These are phyloP conservation scores for Polia nebulosa DNA, from an alignment of 2,888 invertebrate genomes.

Conservation along the genomic window DNA sequence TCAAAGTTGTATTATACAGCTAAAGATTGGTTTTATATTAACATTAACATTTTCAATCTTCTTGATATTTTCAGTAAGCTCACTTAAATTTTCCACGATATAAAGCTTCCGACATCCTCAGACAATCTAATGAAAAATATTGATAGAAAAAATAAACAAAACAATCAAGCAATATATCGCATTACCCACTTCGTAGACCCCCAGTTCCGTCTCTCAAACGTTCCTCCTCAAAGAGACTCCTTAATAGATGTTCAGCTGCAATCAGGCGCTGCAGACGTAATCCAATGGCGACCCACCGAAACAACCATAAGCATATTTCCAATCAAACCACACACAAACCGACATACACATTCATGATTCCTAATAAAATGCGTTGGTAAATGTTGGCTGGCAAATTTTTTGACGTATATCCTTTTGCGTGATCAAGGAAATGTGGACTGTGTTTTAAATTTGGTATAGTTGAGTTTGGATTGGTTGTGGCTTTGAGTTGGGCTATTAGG, in stretches of 20 bases:
- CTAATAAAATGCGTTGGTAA: slow-evolving; percentile 89
- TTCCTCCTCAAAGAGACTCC: slow-evolving; percentile 35
- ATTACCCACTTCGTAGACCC: slow-evolving; percentile 26
- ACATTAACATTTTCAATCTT: too few species aligned
- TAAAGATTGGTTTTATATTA: too few species aligned
- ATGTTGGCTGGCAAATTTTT: slow-evolving; percentile 66
- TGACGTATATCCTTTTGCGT: slow-evolving; percentile 40
- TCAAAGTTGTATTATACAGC: too few species aligned
- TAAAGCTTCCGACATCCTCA: background rate
- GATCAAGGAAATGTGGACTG: slow-evolving; percentile 44
- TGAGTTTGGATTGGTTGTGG: slow-evolving; percentile 25
- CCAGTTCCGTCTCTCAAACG: slow-evolving; percentile 14
- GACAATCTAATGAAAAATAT: slow-evolving; percentile 43
- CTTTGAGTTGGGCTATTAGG: slow-evolving; percentile 52
- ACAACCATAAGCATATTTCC: slow-evolving; percentile 87
- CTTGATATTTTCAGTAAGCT: background rate
- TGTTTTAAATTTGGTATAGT: background rate
- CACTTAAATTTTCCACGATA: background rate
- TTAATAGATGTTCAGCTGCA: slow-evolving; percentile 73
- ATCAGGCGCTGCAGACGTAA: slow-evolving; percentile 82
- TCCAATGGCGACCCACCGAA: slow-evolving; percentile 77
- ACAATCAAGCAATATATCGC: slow-evolving; percentile 43
- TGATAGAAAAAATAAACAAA: slow-evolving; percentile 41
- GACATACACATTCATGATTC: slow-evolving; percentile 84
- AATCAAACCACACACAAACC: slow-evolving; percentile 86